A percentile compares a stretch with the other conserved stretches of the same genome.
Conservation (phyloP, 2,113 vertebrate species). For the Eublepharis macularius region DNA sequence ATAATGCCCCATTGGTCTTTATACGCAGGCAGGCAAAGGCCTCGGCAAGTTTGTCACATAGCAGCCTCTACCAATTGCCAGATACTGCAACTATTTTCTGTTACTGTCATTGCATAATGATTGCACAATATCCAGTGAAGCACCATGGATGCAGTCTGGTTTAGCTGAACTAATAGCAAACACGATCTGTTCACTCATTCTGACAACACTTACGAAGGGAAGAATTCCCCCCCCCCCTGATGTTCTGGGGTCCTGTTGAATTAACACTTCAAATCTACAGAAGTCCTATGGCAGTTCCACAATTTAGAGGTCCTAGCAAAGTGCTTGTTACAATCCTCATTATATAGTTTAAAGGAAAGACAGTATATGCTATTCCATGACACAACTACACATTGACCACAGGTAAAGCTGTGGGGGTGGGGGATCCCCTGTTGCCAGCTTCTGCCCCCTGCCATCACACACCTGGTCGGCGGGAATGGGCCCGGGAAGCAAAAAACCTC, state of each 20-base stretch:
- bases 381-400: constrained; percentile 36
- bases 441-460: too few relatives aligned
- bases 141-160: too few relatives aligned
- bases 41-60: not conserved
- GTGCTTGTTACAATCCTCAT: not conserved
- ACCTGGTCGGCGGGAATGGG: too few relatives aligned
- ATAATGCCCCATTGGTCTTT: not conserved
- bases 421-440: too few relatives aligned
- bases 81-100: too few relatives aligned
- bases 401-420: too few relatives aligned
- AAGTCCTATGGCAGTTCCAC: constrained; percentile 1
- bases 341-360: constrained; percentile 28
- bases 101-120: too few relatives aligned
- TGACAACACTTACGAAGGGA: not conserved
- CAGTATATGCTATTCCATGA: constrained; percentile 3
- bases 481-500: too few relatives aligned
- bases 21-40: not conserved
- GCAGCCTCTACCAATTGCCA: too few relatives aligned
- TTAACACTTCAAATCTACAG: constrained; percentile 8
- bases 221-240: not conserved
- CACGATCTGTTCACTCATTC: not conserved
- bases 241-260: not conserved
- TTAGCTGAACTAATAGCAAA: not conserved
- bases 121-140: too few relatives aligned
- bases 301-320: constrained; percentile 4